These are phyloP conservation scores for Cataglyphis livida DNA, from an alignment of 2,888 invertebrate genomes.

Conservation along the genomic window DNA sequence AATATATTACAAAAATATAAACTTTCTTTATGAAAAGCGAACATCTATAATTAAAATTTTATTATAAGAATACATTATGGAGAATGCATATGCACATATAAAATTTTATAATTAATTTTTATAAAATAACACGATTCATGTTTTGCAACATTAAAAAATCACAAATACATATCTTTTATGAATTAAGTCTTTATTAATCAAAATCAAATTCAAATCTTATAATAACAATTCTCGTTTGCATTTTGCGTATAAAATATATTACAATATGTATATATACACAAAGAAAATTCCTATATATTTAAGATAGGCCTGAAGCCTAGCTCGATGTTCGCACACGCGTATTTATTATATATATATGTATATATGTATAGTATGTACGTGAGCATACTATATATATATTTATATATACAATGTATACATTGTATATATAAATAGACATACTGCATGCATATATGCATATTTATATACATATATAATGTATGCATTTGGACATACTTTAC, in stretches of 20 bases:
- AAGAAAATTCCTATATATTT: slow-evolving; percentile 71
- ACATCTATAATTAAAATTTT: neutral
- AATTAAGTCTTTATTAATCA: slow-evolving; percentile 77
- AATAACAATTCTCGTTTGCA: slow-evolving; percentile 78
- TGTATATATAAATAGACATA: too few species aligned
- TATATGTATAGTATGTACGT: slow-evolving; percentile 25
- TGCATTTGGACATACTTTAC: slow-evolving; percentile 19
- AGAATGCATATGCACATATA: neutral
- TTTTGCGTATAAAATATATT: slow-evolving; percentile 83
- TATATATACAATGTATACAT: neutral
- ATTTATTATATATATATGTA: slow-evolving; percentile 59
- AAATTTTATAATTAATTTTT: neutral
- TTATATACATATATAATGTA: slow-evolving; percentile 52
- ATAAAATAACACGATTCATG: neutral
- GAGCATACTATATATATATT: neutral
- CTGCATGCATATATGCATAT: too few species aligned
- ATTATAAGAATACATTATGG: neutral
- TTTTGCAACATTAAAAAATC: neutral
- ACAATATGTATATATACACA: slow-evolving; percentile 82
- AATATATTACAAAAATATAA: slow-evolving; percentile 61
- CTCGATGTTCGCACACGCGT: slow-evolving; percentile 73
- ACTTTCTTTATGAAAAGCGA: slow-evolving; percentile 48
- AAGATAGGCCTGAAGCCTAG: slow-evolving; percentile 79
- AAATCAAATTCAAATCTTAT: slow-evolving; percentile 75
- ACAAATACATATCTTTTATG: slow-evolving; percentile 19